Evolutionary conservation across 1,140 invertebrate genomes (phyloP).

Genomic region (Orussus abietinus): DNA sequence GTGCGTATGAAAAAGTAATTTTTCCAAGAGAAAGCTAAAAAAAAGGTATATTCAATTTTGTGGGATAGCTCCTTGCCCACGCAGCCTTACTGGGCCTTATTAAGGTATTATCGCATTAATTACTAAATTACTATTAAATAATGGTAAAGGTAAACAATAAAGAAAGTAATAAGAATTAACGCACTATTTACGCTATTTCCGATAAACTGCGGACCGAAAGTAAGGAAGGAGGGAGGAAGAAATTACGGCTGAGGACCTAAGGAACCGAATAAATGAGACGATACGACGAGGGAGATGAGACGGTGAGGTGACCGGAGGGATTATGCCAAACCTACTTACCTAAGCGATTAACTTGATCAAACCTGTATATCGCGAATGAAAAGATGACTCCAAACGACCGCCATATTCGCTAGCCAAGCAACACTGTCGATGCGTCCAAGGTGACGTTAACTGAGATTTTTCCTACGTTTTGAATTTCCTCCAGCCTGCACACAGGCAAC

Average conservation of each 20-base stretch:
- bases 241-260: conserved; percentile 3
- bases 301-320: conserved; percentile 15
- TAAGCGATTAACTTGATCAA: conserved; percentile 15
- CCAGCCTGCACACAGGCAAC: too few species aligned
- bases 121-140: conserved; percentile 45
- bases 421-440: conserved; percentile 16
- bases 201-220: conserved; percentile 27
- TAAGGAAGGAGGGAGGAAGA: conserved; percentile 13
- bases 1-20: too few species aligned
- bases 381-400: conserved; percentile 3
- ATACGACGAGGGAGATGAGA: conserved; percentile 9
- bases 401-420: conserved; percentile 14
- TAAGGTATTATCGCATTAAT: conserved; percentile 51
- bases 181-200: conserved; percentile 41
- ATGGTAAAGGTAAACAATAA: conserved; percentile 23
- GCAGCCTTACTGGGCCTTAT: conserved; percentile 55
- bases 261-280: conserved; percentile 2
- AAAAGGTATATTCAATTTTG: conserved; percentile 47
- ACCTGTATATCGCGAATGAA: conserved; percentile 15
- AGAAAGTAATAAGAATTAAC: conserved; percentile 14
- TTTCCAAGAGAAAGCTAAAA: conserved; percentile 21
- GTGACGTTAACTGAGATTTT: too few species aligned
- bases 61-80: conserved; percentile 47
- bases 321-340: conserved; percentile 16
- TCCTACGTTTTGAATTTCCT: too few species aligned